Evolutionary conservation across 2,113 vertebrate species (phyloP).

Genomic region (Ia io): DNA sequence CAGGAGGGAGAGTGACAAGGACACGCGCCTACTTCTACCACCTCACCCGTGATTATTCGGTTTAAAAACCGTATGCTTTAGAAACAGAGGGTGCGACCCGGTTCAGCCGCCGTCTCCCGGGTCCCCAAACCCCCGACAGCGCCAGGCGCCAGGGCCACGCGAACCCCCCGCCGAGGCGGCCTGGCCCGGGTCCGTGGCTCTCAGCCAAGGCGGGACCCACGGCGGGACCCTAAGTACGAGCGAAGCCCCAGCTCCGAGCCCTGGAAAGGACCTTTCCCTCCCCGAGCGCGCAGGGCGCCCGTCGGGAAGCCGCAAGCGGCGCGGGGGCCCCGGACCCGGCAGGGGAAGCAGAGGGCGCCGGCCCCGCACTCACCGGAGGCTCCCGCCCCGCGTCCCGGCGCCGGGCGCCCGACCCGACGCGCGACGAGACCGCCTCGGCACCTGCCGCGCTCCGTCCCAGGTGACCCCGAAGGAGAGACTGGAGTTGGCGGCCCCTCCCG

Average conservation of each 20-base stretch:
- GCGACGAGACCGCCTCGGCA: not conserved
- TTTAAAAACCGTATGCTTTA: not conserved
- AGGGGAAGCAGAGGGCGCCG: not conserved
- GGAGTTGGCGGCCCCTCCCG: too few species aligned
- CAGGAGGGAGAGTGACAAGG: not conserved
- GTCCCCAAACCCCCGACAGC: not conserved
- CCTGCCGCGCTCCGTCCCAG: not conserved
- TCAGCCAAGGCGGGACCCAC: not conserved
- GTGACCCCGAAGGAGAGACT: not conserved
- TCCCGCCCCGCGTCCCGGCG: not conserved
- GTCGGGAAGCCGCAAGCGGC: not conserved
- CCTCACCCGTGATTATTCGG: not conserved
- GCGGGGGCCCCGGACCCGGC: accelerated
- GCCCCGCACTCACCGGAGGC: not conserved
- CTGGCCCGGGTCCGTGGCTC: not conserved
- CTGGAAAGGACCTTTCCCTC: not conserved
- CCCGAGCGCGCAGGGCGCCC: not conserved
- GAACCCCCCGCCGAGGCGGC: accelerated
- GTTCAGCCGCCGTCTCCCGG: not conserved
- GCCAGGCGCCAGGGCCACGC: not conserved
- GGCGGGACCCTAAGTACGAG: not conserved
- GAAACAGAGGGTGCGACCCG: not conserved
- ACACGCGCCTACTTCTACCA: not conserved
- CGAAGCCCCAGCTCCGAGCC: not conserved
- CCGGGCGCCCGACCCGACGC: accelerated